These are phyloP conservation scores for Drosophila takahashii DNA, from an alignment of 1,140 invertebrate genomes.

Conservation along the genomic window DNA sequence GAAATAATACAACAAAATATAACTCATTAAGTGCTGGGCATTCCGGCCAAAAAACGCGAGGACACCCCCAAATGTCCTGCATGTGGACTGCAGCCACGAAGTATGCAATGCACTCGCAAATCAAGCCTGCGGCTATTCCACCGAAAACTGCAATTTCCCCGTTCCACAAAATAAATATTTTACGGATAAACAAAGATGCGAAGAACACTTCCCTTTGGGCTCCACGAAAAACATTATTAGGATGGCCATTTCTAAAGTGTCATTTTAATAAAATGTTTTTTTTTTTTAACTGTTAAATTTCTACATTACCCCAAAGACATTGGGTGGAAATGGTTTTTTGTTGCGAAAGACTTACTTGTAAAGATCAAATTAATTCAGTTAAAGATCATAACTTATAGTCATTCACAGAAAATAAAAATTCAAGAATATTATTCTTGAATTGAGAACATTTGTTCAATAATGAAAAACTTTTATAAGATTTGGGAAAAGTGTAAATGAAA, in stretches of 20 bases:
- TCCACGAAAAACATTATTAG: slow-evolving; percentile 9
- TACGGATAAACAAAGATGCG: slow-evolving; percentile 18
- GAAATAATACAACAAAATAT: slow-evolving; percentile 63
- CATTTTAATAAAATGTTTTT: slow-evolving; percentile 2
- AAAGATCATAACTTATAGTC: too few relatives aligned
- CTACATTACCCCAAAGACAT: background rate
- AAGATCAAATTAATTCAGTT: too few relatives aligned
- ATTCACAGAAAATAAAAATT: too few relatives aligned
- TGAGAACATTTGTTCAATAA: too few relatives aligned
- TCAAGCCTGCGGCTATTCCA: slow-evolving; percentile 68
- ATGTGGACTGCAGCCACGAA: slow-evolving; percentile 63
- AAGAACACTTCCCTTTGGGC: background rate
- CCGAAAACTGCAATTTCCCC: slow-evolving; percentile 66
- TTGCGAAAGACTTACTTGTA: too few relatives aligned
- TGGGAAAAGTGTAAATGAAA: too few relatives aligned
- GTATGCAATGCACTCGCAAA: slow-evolving; percentile 83
- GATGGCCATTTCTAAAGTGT: slow-evolving; percentile 5
- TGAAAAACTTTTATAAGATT: too few relatives aligned
- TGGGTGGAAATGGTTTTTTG: too few relatives aligned
- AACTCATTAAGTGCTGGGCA: slow-evolving; percentile 71
- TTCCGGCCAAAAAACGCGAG: slow-evolving; percentile 59
- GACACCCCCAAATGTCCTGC: slow-evolving; percentile 4
- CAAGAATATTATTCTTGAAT: too few relatives aligned
- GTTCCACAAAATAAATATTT: slow-evolving; percentile 20
- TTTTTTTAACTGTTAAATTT: background rate